Conservation (phyloP, 2,797 vertebrate genomes). For the Arnoldichthys spilopterus region DNA sequence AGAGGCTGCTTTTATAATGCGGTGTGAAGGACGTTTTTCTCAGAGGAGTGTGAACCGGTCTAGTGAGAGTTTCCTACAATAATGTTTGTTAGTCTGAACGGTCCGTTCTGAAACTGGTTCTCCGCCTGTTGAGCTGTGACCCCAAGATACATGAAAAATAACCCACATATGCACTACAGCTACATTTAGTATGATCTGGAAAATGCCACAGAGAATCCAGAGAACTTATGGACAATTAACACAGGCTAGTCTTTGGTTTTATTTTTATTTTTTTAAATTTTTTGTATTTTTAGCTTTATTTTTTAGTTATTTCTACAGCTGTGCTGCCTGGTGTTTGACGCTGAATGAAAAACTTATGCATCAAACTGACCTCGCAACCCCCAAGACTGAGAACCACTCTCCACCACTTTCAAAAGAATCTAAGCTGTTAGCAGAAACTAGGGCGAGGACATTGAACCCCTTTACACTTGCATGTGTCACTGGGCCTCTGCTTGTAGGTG, state of each 20-base stretch:
- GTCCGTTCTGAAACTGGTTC: background rate
- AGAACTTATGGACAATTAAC: too few species aligned
- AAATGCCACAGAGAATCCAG: background rate
- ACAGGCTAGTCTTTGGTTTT: too few species aligned
- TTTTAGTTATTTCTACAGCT: background rate
- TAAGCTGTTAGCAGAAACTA: background rate
- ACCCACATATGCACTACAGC: background rate
- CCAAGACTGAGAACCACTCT: background rate
- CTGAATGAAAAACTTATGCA: background rate
- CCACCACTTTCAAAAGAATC: background rate
- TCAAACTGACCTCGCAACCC: background rate
- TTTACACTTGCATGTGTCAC: background rate
- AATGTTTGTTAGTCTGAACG: background rate
- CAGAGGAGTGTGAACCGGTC: slow-evolving; percentile 4
- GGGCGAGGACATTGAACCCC: background rate
- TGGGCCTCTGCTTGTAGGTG: slow-evolving; percentile 16
- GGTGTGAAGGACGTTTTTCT: slow-evolving; percentile 20
- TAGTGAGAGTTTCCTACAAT: background rate
- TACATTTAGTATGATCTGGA: background rate
- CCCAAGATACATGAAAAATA: background rate
- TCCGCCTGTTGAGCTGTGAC: background rate
- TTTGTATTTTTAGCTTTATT: too few species aligned
- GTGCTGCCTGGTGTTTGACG: background rate
- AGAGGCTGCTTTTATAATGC: slow-evolving; percentile 29
- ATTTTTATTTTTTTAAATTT: too few species aligned